Evolutionary conservation across 2,113 vertebrate species (phyloP).

Genomic region (Cariama cristata): DNA sequence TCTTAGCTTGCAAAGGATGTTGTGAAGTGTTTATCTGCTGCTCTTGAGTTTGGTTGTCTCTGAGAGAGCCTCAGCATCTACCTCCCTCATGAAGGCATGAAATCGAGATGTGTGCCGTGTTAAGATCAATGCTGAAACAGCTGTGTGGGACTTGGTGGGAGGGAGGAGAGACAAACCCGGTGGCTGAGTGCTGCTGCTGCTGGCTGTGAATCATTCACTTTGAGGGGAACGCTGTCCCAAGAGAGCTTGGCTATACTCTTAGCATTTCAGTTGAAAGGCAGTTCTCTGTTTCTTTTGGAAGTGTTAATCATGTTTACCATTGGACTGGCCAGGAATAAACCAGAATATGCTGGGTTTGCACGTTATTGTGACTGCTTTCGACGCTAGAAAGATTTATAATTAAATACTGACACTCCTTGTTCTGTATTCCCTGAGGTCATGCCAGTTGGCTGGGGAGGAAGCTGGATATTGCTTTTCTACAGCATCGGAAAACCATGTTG

Average conservation of each 20-base stretch:
- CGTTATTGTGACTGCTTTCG: too few relatives aligned
- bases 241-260: too few relatives aligned
- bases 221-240: too few relatives aligned
- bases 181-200: too few relatives aligned
- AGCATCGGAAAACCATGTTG: not conserved
- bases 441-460: not conserved
- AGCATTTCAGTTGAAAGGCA: too few relatives aligned
- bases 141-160: too few relatives aligned
- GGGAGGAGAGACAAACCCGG: too few relatives aligned
- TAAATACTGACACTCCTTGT: not conserved
- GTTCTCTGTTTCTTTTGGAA: too few relatives aligned
- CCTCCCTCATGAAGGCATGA: not conserved
- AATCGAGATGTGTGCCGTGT: not conserved
- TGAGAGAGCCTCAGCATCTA: not conserved
- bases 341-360: too few relatives aligned
- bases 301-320: too few relatives aligned
- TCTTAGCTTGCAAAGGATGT: not conserved
- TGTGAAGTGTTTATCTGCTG: not conserved
- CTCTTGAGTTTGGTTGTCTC: not conserved
- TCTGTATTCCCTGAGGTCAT: not conserved
- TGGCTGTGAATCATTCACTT: too few relatives aligned
- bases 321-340: too few relatives aligned
- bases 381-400: not conserved
- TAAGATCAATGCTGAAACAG: not conserved
- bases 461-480: not conserved